Evolutionary conservation across 2,797 vertebrate genomes (phyloP).

Genomic region (Oophaga sylvatica): DNA sequence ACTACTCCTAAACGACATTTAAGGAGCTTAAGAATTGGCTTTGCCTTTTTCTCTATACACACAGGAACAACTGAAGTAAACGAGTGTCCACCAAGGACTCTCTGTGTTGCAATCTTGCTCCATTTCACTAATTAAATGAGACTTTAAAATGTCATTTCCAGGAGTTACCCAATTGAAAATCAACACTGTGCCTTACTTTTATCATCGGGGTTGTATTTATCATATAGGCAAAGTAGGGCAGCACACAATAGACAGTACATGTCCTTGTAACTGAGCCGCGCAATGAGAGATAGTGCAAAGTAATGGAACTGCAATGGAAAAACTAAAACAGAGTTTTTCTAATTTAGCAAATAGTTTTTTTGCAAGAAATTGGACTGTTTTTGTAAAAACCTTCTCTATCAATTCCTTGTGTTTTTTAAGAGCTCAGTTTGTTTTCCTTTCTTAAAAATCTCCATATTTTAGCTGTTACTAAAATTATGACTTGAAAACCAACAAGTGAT

Average conservation of each 20-base stretch:
- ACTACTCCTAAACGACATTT: slow-evolving; percentile 7
- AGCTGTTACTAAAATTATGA: no score
- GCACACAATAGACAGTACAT: neutral
- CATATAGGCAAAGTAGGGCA: slow-evolving; percentile 8
- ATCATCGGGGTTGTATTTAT: slow-evolving; percentile 15
- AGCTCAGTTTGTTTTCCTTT: no score
- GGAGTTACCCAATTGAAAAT: neutral
- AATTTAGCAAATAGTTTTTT: no score
- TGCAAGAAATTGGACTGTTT: no score
- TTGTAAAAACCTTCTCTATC: no score
- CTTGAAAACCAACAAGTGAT: no score
- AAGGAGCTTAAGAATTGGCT: neutral
- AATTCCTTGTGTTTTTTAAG: no score
- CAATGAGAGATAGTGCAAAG: no score
- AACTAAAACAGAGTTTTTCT: no score
- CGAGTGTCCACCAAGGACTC: slow-evolving; percentile 20
- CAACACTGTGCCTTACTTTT: neutral
- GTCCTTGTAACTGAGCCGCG: neutral
- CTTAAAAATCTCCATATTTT: no score
- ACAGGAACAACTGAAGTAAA: neutral
- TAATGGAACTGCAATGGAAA: no score
- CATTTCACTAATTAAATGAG: slow-evolving; percentile 28
- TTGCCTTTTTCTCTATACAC: neutral
- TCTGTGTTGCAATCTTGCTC: slow-evolving; percentile 1
- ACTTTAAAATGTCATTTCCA: slow-evolving; percentile 28